Evolutionary conservation across 2,113 vertebrate genomes (phyloP), one percentile per base, ranked within the genome.

Genomic region (Acrocephalus arundinaceus): DNA sequence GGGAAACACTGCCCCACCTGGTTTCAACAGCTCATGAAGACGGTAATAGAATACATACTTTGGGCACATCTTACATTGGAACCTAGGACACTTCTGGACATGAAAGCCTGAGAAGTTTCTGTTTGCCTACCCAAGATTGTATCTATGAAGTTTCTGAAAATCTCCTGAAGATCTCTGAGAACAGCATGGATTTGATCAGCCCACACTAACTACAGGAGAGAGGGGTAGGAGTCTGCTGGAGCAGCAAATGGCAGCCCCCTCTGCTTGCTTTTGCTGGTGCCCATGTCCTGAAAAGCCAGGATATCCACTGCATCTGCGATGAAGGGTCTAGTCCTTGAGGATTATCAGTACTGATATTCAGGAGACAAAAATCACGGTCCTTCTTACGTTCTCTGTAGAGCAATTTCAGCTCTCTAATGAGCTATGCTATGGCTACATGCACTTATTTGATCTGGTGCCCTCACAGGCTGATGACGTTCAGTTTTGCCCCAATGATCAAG

Each of bases 381-480:
- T 17, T 52, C 7, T 86, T 39, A 27, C 21, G 8, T 62, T 70
- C 19, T 41, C 31, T 21, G 52, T 67, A 91, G 21, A 79, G 21
- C 6, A 66, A 10, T n/a, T n/a, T 73, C 41, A 88, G 35, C 4
- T 48, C 22, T 55, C 28, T 37, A 35, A 30, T 49, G 43, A 83
- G 12, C 18, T 35, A 2, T 27, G 14, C 12, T 16, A 4, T 16
- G 41, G 16, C 27, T 37, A 27, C 19, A 15, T 0, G 1, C 13
- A 35, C 15, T 27, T 9, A 27, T 81, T 79, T 61, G 24, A 23
- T 39, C 43, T 58, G 18, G 9, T 18, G 6, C 51, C 28, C 4
- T 57, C 43, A 54, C 16, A 49, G 57, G 6, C 4, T 72, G 27
- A 30, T 14, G 16, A 62, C 51, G 12, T 31, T 51, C 30, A 15